Evolutionary conservation across 2,888 invertebrate genomes (phyloP).

Genomic region (Agrochola lychnidis): DNA sequence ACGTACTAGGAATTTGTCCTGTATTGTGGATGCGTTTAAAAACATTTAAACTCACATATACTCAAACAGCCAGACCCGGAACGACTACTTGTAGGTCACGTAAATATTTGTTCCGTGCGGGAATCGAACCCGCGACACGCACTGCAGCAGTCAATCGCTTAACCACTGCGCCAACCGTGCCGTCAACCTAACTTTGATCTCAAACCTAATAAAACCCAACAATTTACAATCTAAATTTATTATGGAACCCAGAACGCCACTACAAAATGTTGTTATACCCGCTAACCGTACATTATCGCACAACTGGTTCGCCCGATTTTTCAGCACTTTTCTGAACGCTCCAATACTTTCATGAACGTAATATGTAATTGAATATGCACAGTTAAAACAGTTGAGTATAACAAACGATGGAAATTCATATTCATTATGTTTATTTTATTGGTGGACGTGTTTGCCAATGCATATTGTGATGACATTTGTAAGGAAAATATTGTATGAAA

Average conservation of each 20-base stretch:
- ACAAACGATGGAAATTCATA: conserved; percentile 25
- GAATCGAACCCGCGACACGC: too few species aligned
- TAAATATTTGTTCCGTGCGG: too few species aligned
- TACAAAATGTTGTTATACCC: conserved; percentile 29
- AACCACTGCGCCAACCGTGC: too few species aligned
- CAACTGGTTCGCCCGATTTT: conserved; percentile 37
- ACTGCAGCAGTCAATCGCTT: too few species aligned
- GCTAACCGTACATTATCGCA: conserved; percentile 50
- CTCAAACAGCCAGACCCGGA: too few species aligned
- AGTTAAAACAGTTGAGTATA: conserved; percentile 34
- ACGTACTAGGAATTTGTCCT: too few species aligned
- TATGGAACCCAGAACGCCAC: not conserved
- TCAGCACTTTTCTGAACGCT: conserved; percentile 40
- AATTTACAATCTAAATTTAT: not conserved
- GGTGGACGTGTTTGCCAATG: conserved; percentile 9
- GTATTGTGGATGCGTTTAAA: too few species aligned
- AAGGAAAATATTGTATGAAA: conserved; percentile 21
- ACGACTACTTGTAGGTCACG: too few species aligned
- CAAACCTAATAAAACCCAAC: not conserved
- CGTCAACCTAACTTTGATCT: too few species aligned
- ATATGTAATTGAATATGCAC: conserved; percentile 46
- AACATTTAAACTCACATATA: too few species aligned
- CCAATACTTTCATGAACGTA: conserved; percentile 23
- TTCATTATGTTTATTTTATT: conserved; percentile 40
- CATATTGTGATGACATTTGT: conserved; percentile 13